Evolutionary conservation across 92 coral and sea anemone genomes (phyloP), one percentile per base, ranked within the genome.

Genomic region (Plumapathes pennacea): DNA sequence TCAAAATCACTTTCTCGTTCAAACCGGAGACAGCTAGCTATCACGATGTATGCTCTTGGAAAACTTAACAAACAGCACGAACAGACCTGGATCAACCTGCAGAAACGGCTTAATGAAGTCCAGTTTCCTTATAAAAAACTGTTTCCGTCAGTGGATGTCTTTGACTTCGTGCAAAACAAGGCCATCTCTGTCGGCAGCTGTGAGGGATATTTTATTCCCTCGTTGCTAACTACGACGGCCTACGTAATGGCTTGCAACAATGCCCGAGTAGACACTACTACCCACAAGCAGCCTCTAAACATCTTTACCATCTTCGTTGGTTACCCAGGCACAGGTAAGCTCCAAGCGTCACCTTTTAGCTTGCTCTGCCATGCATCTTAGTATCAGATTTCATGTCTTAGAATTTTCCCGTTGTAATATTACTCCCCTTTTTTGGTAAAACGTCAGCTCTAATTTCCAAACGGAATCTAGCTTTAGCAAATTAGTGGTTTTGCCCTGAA

Each of bases 311-410:
- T 71, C 9, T 71, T 71, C 45, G 57, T 65, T 38, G 82, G 82
- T 13, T 74, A 74, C 50, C 77, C 77, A 14, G 82, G 83, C 34
- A 76, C 83, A 54, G 68, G 83, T 76, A 55, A 76, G 43, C 33
- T 21, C 21, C 32, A 65, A 32, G 25, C 18, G n/a, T 61, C 49
- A 46, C 62, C 60, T 17, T 37, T 52, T 1, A 65, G 52, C 49
- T 24, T 65, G n/a, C n/a, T n/a, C n/a, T n/a, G n/a, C n/a, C n/a
- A n/a, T n/a, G n/a, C n/a, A n/a, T n/a, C n/a, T n/a, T n/a, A n/a
- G n/a, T n/a, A n/a, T n/a, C n/a, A n/a, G n/a, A n/a, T n/a, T n/a
- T n/a, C n/a, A n/a, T n/a, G n/a, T n/a, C n/a, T n/a, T n/a, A n/a
- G n/a, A n/a, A n/a, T n/a, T n/a, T n/a, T n/a, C n/a, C n/a, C n/a